phyloP scores from a whole-genome alignment of 1,140 invertebrate species.

The Pachyrhynchus sulphureomaculatus region DNA sequence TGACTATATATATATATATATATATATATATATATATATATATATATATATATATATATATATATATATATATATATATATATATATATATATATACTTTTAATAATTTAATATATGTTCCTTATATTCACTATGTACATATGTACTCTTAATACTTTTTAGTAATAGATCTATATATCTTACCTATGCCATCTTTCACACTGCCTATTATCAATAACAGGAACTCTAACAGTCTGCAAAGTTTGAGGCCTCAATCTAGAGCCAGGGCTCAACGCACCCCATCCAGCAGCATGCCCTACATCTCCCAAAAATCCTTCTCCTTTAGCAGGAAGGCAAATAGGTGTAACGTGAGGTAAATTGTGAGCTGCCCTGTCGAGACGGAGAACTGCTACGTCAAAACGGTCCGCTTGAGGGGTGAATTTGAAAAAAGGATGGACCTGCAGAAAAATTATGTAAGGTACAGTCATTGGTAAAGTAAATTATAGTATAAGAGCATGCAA shows the following conservation, averaged over 20 bases:
- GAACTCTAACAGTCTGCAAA: conserved; percentile 89
- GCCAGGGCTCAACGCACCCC: conserved; percentile 87
- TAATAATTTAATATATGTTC: no score
- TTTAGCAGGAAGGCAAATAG: conserved; percentile 89
- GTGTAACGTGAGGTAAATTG: conserved; percentile 88
- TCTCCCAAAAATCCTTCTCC: conserved; percentile 87
- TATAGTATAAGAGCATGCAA: no score
- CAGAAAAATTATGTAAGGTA: conserved; percentile 12
- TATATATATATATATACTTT: no score
- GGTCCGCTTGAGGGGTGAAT: conserved; percentile 87
- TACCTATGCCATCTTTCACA: conserved; percentile 60
- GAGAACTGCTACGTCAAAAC: conserved; percentile 91
- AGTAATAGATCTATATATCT: conserved; percentile 59
- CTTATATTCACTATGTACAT: no score
- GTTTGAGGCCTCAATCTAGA: conserved; percentile 87
- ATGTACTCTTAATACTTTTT: no score
- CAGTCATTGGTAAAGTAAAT: no score
- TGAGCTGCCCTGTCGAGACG: conserved; percentile 84
- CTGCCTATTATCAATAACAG: conserved; percentile 82
- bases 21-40: no score
- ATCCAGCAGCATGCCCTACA: conserved; percentile 90
- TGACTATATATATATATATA: no score
- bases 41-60: no score
- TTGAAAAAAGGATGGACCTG: conserved; percentile 93
- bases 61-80: no score